Evolutionary conservation across 2,113 vertebrate species (phyloP).

Genomic region (Sterrhoptilus dennistouni): DNA sequence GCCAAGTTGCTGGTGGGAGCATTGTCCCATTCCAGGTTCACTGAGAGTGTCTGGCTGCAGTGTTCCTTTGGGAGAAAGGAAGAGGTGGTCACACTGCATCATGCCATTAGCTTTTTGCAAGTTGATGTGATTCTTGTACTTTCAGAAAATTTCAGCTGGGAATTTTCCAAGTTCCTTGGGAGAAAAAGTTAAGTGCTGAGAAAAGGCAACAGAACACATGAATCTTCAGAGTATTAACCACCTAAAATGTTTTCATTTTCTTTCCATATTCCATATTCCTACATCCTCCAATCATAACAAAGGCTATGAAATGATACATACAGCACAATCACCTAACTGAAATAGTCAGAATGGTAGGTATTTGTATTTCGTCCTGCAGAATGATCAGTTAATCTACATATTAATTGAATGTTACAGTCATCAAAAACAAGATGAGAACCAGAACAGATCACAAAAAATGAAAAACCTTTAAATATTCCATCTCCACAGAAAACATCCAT

Average conservation of each 20-base stretch:
- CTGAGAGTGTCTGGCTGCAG: rapidly evolving
- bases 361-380: neutral
- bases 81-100: neutral
- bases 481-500: neutral
- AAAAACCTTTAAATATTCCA: neutral
- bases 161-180: neutral
- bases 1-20: neutral
- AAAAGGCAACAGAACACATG: neutral
- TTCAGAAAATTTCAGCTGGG: neutral
- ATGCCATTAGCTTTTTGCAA: neutral
- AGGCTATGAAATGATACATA: neutral
- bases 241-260: neutral
- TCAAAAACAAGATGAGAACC: neutral
- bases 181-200: neutral
- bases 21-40: neutral
- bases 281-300: neutral
- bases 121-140: neutral
- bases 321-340: rapidly evolving
- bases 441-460: neutral
- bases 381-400: neutral
- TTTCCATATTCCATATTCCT: neutral
- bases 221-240: neutral
- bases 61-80: rapidly evolving
- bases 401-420: neutral
- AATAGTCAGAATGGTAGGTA: neutral